These are phyloP conservation scores for Neoascia interrupta DNA, from an alignment of 2,888 invertebrate species.

Conservation along the genomic window DNA sequence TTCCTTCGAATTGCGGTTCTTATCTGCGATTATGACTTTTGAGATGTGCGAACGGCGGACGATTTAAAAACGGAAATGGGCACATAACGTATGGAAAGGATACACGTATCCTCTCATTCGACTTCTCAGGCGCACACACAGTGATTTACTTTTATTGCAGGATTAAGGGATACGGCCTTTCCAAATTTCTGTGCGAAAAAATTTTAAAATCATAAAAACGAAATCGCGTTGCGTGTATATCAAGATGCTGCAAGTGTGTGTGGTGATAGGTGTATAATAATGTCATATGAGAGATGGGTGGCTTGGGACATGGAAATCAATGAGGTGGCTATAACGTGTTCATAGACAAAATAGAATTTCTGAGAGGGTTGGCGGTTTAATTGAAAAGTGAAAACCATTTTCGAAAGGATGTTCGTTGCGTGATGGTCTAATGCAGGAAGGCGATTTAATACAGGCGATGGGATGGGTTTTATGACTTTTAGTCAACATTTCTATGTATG, in stretches of 20 bases:
- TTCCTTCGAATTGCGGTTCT: conserved; percentile 40
- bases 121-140: no score
- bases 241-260: conserved; percentile 56
- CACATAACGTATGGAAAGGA: conserved; percentile 64
- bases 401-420: conserved; percentile 18
- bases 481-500: conserved; percentile 21
- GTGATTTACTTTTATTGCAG: conserved; percentile 69
- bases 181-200: conserved; percentile 42
- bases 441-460: background rate
- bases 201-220: conserved; percentile 65
- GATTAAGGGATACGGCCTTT: conserved; percentile 50
- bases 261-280: no score
- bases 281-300: conserved; percentile 21
- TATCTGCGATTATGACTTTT: conserved; percentile 70
- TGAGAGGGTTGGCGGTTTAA: conserved; percentile 56
- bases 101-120: conserved; percentile 35
- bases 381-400: conserved; percentile 62
- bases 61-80: conserved; percentile 69
- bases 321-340: conserved; percentile 60
- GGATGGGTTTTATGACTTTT: conserved; percentile 20
- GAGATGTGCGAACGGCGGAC: conserved; percentile 62
- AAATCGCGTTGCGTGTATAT: conserved; percentile 34
- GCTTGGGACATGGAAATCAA: conserved; percentile 32
- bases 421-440: conserved; percentile 49
- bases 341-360: conserved; percentile 43